Percentiles rank a stretch among this genome's conserved stretches.
Evolutionary conservation across 2,888 invertebrate genomes (phyloP).

Genomic region (Temnothorax unifasciatus): DNA sequence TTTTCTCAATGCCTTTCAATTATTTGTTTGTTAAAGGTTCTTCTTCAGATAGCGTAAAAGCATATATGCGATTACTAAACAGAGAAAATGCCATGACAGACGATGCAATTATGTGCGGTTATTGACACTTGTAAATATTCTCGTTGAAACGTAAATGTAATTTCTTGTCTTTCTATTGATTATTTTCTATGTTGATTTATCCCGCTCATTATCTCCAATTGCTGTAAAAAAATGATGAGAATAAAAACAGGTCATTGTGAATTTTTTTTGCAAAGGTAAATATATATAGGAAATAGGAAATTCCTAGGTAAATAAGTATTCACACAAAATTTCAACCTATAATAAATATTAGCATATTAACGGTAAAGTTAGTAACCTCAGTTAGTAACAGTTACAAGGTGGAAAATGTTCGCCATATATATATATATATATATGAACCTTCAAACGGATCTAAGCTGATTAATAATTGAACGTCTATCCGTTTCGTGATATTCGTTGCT

Average conservation of each 20-base stretch:
- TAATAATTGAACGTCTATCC: conserved; percentile 6
- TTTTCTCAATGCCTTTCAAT: not conserved
- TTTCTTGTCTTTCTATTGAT: conserved; percentile 53
- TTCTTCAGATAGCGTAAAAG: not conserved
- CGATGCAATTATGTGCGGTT: conserved; percentile 2
- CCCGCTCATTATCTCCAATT: conserved; percentile 56
- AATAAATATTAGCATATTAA: not conserved
- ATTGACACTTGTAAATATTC: conserved; percentile 17
- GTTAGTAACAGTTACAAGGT: not conserved
- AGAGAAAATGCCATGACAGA: not conserved
- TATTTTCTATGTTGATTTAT: conserved; percentile 66
- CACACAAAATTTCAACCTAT: not conserved
- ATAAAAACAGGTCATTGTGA: not conserved
- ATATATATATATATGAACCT: too few species aligned
- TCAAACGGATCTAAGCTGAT: conserved; percentile 3
- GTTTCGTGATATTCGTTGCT: not conserved
- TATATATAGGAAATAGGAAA: not conserved
- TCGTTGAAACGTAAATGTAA: conserved; percentile 44
- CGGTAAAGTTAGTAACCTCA: not conserved
- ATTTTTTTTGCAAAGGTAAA: not conserved
- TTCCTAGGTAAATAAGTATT: not conserved
- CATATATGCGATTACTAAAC: not conserved
- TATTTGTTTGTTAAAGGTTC: not conserved
- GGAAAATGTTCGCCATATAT: not conserved
- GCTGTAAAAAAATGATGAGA: conserved; percentile 4